Base-by-base conservation (phyloP, 1,140 invertebrate species). In the Bombus soroeensis region DNA sequence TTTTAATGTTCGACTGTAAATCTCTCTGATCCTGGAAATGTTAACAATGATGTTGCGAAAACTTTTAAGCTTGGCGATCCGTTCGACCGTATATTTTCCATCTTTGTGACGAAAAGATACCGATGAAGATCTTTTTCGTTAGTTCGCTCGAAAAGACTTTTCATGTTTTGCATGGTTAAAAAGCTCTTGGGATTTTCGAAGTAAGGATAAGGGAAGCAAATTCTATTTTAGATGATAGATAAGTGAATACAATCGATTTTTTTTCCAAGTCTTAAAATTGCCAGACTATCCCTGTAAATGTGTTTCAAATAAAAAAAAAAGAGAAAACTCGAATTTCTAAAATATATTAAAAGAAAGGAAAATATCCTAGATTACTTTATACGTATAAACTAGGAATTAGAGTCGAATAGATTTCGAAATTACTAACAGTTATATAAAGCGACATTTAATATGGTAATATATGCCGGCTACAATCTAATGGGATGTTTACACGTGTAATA, bases 381-480 rank as follows among this genome's bases (percentile, higher is more conserved):
- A 3, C n/a, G 22, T 28, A 37, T 75, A 34, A 18, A 57, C 22
- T 47, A 25, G 22, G 13, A 32, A 76, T n/a, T 59, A n/a, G 6
- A 39, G 28, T 59, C 10, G 25, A 59, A 10, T 28, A n/a, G 28
- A 10, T 13, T 13, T 25, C 4, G 18, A 32, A 32, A 78, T 66
- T 78, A 41, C 8, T 25, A 47, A 28, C 43, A 41, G 34, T 15
- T 37, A 53, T 85, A 83, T 32, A 87, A 87, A 88, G 85, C 53
- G 39, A 68, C 64, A 41, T 88, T 83, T 79, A 68, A 87, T 87
- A 57, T 76, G 47, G n/a, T 62, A 71, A 47, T 71, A 76, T 71
- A 64, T 10, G 66, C 34, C 57, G 37, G 41, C 5, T 83, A 83
- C 47, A 79, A 64, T 71, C 47, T 39, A 41, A 43, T 43, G 18